Conservation (phyloP, 2,888 invertebrate species). For the Hydroisotoma schaefferi region DNA sequence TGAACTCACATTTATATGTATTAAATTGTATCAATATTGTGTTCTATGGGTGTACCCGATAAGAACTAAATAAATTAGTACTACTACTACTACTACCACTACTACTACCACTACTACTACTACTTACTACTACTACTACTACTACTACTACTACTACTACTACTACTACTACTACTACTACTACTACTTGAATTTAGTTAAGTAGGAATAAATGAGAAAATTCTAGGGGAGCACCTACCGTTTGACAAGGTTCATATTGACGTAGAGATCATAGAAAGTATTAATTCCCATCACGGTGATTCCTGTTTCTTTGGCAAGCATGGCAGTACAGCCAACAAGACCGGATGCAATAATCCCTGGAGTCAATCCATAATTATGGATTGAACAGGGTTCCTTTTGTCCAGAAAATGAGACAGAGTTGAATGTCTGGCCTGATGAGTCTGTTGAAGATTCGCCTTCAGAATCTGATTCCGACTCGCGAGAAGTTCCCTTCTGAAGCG, state of each 20-base stretch:
- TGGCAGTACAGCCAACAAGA: constrained; percentile 66
- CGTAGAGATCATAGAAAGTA: constrained; percentile 70
- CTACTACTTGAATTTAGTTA: too few relatives aligned
- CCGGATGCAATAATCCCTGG: constrained; percentile 39
- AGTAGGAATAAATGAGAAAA: too few relatives aligned
- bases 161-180: too few relatives aligned
- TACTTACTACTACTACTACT: too few relatives aligned
- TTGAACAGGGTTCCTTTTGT: background rate
- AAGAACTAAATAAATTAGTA: too few relatives aligned
- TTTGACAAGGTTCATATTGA: constrained; percentile 66
- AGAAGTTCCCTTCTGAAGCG: background rate
- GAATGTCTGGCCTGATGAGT: constrained; percentile 1
- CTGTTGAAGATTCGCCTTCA: constrained; percentile 8
- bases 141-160: too few relatives aligned
- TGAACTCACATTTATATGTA: too few relatives aligned
- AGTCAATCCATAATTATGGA: constrained; percentile 15
- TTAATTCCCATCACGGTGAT: constrained; percentile 75
- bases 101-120: too few relatives aligned
- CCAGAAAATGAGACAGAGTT: background rate
- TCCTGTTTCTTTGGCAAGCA: constrained; percentile 84
- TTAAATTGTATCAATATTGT: too few relatives aligned
- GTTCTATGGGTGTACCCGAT: too few relatives aligned
- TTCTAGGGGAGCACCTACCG: too few relatives aligned
- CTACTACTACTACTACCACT: too few relatives aligned
- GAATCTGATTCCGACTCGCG: background rate